A percentile compares a stretch with the other conserved stretches of the same genome.
Evolutionary conservation across 1,140 invertebrate species (phyloP).

Genomic region (Gonatopus flavifemur): DNA sequence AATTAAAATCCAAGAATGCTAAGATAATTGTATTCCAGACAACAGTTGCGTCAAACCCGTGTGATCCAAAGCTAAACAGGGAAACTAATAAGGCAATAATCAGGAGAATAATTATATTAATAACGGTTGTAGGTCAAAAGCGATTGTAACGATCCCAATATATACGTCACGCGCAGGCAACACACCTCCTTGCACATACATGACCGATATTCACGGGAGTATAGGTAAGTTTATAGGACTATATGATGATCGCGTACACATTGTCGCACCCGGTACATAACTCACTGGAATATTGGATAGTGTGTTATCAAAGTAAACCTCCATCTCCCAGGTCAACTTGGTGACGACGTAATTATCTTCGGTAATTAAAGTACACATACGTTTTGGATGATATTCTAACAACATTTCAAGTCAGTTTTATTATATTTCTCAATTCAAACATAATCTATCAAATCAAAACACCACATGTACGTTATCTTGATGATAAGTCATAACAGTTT

Average conservation of each 20-base stretch:
- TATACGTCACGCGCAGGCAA: too few species aligned
- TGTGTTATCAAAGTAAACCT: constrained; percentile 36
- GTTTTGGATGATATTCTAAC: constrained; percentile 29
- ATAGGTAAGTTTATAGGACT: background rate
- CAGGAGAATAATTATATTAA: constrained; percentile 18
- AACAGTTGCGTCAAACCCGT: constrained; percentile 1
- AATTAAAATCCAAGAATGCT: too few species aligned
- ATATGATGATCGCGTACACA: background rate
- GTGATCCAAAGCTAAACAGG: constrained; percentile 10
- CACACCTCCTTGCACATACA: too few species aligned
- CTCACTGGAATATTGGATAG: constrained; percentile 32
- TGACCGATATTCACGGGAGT: constrained; percentile 1
- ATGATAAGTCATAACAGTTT: constrained; percentile 67
- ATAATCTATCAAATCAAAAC: too few species aligned
- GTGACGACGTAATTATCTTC: constrained; percentile 36
- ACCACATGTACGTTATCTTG: too few species aligned
- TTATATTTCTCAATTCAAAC: too few species aligned
- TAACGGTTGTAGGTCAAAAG: constrained; percentile 16
- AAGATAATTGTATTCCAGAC: too few species aligned
- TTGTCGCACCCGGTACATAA: constrained; percentile 21
- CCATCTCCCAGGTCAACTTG: constrained; percentile 21
- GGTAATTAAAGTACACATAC: constrained; percentile 34
- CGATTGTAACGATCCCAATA: too few species aligned
- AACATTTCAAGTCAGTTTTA: too few species aligned
- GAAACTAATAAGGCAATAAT: constrained; percentile 22